phyloP scores from a whole-genome alignment of 2,797 vertebrate species.

The Peromyscus nudipes region DNA sequence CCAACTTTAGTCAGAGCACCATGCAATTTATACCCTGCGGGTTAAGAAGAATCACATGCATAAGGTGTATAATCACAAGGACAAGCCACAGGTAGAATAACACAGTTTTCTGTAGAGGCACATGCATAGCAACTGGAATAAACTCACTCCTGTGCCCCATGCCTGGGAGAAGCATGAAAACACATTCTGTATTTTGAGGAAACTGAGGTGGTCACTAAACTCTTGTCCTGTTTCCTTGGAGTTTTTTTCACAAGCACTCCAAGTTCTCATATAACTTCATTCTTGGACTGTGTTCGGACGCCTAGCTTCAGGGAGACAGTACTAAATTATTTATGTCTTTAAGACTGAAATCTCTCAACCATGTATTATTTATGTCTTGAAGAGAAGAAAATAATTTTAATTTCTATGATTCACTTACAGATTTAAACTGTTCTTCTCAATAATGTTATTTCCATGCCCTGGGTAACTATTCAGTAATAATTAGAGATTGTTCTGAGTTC shows the following conservation, averaged over 20 bases:
- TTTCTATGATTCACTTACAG: neutral
- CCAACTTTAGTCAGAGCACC: neutral
- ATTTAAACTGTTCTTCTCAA: neutral
- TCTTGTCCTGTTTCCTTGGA: no score
- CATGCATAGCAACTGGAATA: neutral
- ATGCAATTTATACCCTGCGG: neutral
- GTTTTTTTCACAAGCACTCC: neutral
- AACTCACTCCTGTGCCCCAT: neutral
- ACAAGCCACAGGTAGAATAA: neutral
- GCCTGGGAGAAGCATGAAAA: neutral
- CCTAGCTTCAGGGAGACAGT: neutral
- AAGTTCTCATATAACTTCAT: neutral
- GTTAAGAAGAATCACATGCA: neutral
- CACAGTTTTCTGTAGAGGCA: neutral
- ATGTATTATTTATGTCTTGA: neutral
- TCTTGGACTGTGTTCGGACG: neutral
- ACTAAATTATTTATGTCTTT: neutral
- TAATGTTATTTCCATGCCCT: neutral
- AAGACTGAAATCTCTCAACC: conserved; percentile 10
- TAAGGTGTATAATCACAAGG: neutral
- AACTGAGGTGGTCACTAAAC: no score
- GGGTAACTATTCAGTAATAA: neutral
- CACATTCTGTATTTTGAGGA: neutral
- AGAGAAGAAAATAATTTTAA: conserved; percentile 3
- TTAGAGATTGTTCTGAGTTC: no score